phyloP scores from a whole-genome alignment of 2,888 invertebrate genomes.

The Andrena trimmerana region DNA sequence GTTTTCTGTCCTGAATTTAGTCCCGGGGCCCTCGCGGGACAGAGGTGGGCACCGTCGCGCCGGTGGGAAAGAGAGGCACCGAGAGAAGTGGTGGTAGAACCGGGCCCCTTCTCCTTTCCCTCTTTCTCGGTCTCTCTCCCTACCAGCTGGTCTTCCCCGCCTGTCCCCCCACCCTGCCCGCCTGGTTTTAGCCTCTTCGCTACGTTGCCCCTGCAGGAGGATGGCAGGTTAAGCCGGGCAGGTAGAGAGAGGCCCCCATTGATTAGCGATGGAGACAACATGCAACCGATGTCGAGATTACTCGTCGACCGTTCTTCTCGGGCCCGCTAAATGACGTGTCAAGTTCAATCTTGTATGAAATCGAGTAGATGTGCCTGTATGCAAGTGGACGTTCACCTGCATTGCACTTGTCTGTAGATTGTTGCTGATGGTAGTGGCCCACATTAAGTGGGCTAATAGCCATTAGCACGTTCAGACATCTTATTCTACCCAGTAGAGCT shows the following conservation, averaged over 20 bases:
- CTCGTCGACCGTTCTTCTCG: constrained; percentile 27
- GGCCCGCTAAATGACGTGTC: constrained; percentile 20
- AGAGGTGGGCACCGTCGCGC: background rate
- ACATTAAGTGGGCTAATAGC: too few relatives aligned
- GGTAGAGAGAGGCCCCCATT: constrained; percentile 60
- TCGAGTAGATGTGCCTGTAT: background rate
- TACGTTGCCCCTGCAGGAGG: constrained; percentile 54
- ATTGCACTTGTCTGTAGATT: too few relatives aligned
- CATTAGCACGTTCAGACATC: too few relatives aligned
- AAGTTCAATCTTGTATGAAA: constrained; percentile 6
- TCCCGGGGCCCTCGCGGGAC: constrained; percentile 49
- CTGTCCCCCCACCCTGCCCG: constrained; percentile 25
- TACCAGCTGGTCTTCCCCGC: constrained; percentile 5
- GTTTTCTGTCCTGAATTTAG: constrained; percentile 80
- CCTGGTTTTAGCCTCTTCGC: constrained; percentile 47
- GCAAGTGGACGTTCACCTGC: too few relatives aligned
- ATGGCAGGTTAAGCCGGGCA: constrained; percentile 66
- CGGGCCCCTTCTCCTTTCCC: constrained; percentile 50
- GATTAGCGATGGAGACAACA: constrained; percentile 58
- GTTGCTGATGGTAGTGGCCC: too few relatives aligned
- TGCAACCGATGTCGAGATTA: constrained; percentile 33
- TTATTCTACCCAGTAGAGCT: too few relatives aligned
- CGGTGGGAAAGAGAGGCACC: constrained; percentile 10
- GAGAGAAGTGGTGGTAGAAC: constrained; percentile 36
- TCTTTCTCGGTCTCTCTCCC: constrained; percentile 48